A percentile compares a stretch with the other conserved stretches of the same genome.
phyloP scores from a whole-genome alignment of 2,888 invertebrate genomes.

The Auanema sp. region DNA sequence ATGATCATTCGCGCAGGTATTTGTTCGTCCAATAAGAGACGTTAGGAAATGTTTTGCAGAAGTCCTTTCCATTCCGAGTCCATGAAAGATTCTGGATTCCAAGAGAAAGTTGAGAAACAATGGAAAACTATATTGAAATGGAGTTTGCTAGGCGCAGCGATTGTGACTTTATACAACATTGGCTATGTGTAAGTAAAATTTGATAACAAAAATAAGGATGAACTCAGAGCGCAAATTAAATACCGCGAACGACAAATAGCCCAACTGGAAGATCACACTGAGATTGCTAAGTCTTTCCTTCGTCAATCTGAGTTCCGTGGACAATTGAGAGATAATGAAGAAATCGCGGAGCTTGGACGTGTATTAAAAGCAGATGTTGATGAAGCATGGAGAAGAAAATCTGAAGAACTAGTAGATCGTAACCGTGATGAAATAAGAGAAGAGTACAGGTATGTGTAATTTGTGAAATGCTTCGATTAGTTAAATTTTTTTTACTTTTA shows the following conservation, averaged over 20 bases:
- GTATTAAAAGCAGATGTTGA: constrained; percentile 54
- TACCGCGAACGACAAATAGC: constrained; percentile 40
- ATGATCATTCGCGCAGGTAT: constrained; percentile 9
- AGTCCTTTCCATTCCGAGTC: background rate
- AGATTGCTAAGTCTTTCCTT: constrained; percentile 55
- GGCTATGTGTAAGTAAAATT: constrained; percentile 47
- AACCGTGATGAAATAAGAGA: constrained; percentile 48
- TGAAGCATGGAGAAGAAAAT: constrained; percentile 40
- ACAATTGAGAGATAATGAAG: constrained; percentile 29
- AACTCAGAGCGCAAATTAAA: constrained; percentile 37
- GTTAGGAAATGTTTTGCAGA: too few species aligned
- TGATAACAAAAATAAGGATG: background rate
- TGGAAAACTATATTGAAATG: constrained; percentile 45
- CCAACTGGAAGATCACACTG: constrained; percentile 50
- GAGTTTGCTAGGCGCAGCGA: constrained; percentile 39
- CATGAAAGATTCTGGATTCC: constrained; percentile 7
- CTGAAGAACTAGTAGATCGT: constrained; percentile 20
- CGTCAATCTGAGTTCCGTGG: constrained; percentile 50
- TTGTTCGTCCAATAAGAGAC: background rate
- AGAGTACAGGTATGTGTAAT: constrained; percentile 35
- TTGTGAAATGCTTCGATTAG: background rate
- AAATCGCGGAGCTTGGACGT: constrained; percentile 37
- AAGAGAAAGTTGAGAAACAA: constrained; percentile 22
- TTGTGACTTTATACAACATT: constrained; percentile 49
- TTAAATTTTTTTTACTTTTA: constrained; percentile 7